Conservation (phyloP, 2,797 vertebrate genomes). For the Neopelma chrysocephalum region DNA sequence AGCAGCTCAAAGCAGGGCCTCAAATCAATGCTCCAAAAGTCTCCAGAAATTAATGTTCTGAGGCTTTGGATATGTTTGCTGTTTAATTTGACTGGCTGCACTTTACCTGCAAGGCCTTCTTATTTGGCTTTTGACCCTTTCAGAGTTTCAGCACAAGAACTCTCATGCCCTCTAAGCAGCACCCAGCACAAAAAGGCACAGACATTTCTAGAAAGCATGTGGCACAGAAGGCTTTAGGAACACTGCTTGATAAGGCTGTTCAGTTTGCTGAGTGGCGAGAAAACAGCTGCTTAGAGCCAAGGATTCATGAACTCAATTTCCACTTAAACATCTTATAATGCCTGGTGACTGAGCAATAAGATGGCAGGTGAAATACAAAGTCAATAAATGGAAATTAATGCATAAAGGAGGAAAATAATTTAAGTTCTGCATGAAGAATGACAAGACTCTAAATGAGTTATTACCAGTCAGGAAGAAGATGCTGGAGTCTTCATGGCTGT, state of each 20-base stretch:
- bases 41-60: not conserved
- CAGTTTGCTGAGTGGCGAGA: not conserved
- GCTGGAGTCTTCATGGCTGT: not conserved
- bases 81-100: not conserved
- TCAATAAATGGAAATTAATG: conserved; percentile 45
- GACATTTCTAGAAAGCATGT: not conserved
- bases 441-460: conserved; percentile 17
- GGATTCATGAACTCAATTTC: not conserved
- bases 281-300: not conserved
- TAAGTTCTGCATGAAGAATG: conserved; percentile 16
- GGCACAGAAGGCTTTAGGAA: not conserved
- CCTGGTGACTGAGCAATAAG: not conserved
- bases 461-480: not conserved
- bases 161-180: rapidly evolving
- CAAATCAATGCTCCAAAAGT: not conserved
- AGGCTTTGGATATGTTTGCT: not conserved
- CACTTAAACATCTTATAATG: not conserved
- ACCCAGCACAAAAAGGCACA: not conserved
- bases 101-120: not conserved
- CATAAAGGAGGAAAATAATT: not conserved
- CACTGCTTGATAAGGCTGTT: not conserved
- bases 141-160: not conserved
- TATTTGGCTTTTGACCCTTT: not conserved
- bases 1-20: not conserved
- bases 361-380: conserved; percentile 18